Evolutionary conservation across 2,888 invertebrate genomes (phyloP), one percentile per base, ranked within the genome.

Genomic region (Chironomus riparius): DNA sequence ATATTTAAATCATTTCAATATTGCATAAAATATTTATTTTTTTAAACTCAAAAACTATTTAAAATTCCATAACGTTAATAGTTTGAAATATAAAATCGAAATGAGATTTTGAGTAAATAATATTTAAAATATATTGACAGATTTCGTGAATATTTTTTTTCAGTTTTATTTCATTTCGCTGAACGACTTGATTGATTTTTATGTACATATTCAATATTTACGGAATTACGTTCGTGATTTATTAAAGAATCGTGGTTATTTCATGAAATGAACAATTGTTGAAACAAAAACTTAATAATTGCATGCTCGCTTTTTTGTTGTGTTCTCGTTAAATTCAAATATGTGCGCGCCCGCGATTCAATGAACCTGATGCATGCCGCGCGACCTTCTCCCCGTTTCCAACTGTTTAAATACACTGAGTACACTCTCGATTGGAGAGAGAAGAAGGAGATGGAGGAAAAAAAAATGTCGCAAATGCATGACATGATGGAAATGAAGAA

Each of bases 231-330:
- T 74, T 74, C 74, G 74, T 74, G 74, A 74, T 74, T 74, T 61
- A 74, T 74, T 68, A 13, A 38, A 47, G 28, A 68, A 74, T 74
- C 74, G 74, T 74, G 74, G 74, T 38, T 74, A 28, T 70, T 70
- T 62, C 21, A 56, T 65, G 13, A 65, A 65, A 65, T 65, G 65
- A 18, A 13, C 65, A 21, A 10, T 21, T 65, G 65, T 65, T 65
- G 65, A 65, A 65, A 65, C 65, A 65, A 21, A 65, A 56, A 56
- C 56, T 56, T 18, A 38, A 56, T 56, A 56, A 56, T 56, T 56
- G 56, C 56, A 56, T 18, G 56, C 56, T 56, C 56, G 38, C 56
- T 56, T 56, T 18, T 56, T 18, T 18, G 18, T 56, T 56, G 18
- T 56, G 56, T 56, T 38, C 38, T 38, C 38, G 38, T 38, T 38